Base-by-base conservation (phyloP, 1,140 invertebrate genomes). In the Achroia grisella region DNA sequence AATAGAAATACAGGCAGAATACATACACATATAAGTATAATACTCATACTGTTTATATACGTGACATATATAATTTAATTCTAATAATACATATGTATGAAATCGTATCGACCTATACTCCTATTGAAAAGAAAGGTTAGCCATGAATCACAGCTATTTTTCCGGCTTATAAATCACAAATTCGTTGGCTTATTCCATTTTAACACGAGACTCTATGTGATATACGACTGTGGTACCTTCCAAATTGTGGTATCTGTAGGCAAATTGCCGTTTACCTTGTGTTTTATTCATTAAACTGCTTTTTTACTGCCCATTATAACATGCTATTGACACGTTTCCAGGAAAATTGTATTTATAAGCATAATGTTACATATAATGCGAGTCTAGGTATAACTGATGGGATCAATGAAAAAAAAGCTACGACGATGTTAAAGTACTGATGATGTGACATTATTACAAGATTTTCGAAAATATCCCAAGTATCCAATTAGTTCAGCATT, bases 161-260 rank as follows among this genome's bases (percentile, higher is more conserved):
- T 37, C 35, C 35, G 35, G 35, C 35, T 37, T 37, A 37, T 37
- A 37, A 37, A 37, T 37, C 35, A 37, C 35, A 37, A 37, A 37
- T 37, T 37, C 35, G 35, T 37, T 37, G 35, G 35, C 35, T 37
- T 37, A 37, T 37, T 37, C 35, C 14, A 37, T 37, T 37, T 37
- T 37, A 37, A 37, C 35, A 37, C 10, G 35, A 15, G 14, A 13
- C 13, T 10, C 17, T 17, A 37, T 37, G 14, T 37, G 35, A 15
- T n/a, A 37, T 17, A 15, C 14, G 17, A 37, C 35, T 17, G 35
- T 15, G 35, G 35, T 13, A 15, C 35, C 35, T 15, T 37, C 13
- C 17, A 37, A 37, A 37, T 37, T 37, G 35, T 37, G 35, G n/a
- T 3, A 6, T 13, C 35, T n/a, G 17, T 37, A 37, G 17, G 17